Evolutionary conservation across 2,113 vertebrate species (phyloP).

Genomic region (Corythornis madagascariensis): DNA sequence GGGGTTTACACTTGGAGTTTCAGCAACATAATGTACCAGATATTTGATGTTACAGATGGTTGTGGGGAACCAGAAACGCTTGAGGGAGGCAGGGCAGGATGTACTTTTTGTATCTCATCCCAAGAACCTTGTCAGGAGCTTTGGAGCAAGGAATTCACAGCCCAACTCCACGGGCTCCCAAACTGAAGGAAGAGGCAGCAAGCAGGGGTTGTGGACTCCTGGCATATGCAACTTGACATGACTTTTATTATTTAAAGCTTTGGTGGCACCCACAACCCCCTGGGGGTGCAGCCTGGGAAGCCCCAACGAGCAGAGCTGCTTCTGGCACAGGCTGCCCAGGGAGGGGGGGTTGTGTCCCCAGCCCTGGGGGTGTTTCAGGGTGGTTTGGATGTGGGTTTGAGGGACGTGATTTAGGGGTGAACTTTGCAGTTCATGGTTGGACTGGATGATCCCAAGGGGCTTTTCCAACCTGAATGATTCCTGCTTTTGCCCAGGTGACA

Average conservation of each 20-base stretch:
- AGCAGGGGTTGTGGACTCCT: not conserved
- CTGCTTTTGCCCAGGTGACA: not conserved
- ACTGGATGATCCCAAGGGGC: too few species aligned
- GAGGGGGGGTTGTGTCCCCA: too few species aligned
- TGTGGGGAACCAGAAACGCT: slow-evolving; percentile 72
- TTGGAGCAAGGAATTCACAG: slow-evolving; percentile 68
- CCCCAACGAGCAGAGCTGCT: not conserved
- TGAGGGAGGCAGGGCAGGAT: slow-evolving; percentile 69
- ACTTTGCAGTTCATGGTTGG: too few species aligned
- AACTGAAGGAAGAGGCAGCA: slow-evolving; percentile 46
- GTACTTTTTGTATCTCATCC: slow-evolving; percentile 67
- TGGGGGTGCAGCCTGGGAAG: not conserved
- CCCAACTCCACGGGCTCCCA: slow-evolving; percentile 8
- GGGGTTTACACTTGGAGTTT: slow-evolving; percentile 46
- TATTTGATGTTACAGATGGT: slow-evolving; percentile 59
- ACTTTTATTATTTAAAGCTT: not conserved
- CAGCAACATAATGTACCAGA: slow-evolving; percentile 59
- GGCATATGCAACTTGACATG: not conserved
- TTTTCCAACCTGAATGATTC: too few species aligned
- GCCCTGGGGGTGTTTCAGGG: too few species aligned
- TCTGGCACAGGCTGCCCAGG: not conserved
- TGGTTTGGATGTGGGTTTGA: too few species aligned
- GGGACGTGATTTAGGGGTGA: too few species aligned
- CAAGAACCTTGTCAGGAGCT: slow-evolving; percentile 52
- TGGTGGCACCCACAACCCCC: rapidly evolving